phyloP scores from a whole-genome alignment of 2,888 invertebrate species.

The Desoria tigrina region DNA sequence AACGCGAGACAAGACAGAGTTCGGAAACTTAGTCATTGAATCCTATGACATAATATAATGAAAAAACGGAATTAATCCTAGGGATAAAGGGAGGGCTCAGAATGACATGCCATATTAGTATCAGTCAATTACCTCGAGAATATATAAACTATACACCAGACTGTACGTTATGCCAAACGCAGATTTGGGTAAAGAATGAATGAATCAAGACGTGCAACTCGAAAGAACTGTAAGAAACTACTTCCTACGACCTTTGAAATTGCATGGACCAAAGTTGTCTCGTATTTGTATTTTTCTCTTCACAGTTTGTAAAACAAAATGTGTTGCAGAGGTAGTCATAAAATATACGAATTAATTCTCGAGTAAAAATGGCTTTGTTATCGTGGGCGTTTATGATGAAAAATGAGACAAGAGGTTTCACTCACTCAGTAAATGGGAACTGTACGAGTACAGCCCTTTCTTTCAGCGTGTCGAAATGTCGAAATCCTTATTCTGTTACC shows the following conservation, averaged over 20 bases:
- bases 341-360: too few relatives aligned
- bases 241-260: background rate
- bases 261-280: too few relatives aligned
- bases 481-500: background rate
- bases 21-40: background rate
- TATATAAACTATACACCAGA: too few relatives aligned
- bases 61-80: conserved; percentile 3
- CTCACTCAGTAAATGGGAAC: background rate
- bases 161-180: background rate
- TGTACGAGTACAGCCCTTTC: background rate
- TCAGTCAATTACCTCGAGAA: background rate
- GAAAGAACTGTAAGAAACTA: background rate
- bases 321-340: too few relatives aligned
- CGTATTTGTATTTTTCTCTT: too few relatives aligned
- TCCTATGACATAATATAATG: background rate
- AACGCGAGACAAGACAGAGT: background rate
- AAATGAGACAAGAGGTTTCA: conserved; percentile 15
- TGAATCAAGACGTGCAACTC: background rate
- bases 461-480: background rate
- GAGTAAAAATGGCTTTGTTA: background rate
- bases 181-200: background rate
- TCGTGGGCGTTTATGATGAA: conserved; percentile 17
- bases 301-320: too few relatives aligned
- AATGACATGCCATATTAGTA: conserved; percentile 15
- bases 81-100: background rate